Evolutionary conservation across 2,113 vertebrate genomes (phyloP), one percentile per base, ranked within the genome.

Genomic region (Lagopus leucura): DNA sequence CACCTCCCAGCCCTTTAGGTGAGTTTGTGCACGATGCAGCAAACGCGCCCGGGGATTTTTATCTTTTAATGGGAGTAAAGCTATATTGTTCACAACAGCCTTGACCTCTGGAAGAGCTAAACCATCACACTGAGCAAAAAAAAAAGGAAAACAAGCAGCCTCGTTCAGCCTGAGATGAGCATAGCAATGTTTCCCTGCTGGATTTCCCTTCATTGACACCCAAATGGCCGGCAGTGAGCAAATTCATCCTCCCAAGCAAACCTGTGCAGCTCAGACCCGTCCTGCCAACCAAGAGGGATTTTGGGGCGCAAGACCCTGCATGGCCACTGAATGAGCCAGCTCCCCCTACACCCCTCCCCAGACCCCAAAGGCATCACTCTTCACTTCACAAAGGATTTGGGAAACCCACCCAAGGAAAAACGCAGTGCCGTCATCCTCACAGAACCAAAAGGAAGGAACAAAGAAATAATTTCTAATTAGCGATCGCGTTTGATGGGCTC

Each of bases 401-500:
- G 70, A 61, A 81, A 86, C 40, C 32, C 0, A 0, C 75, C 64
- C 72, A 20, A 91, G 47, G 75, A 58, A 1, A 60, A 66, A 64
- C 63, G 34, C 90, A 80, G 50, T 55, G 69, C 45, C n/a, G 50
- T 94, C 90, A 77, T 83, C 88, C 48, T 80, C 8, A 0, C 92
- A 69, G 80, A 92, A 65, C 82, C 61, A 8, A 87, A 91, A 85
- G 78, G 65, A 90, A 78, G 1, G 50, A 86, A 93, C 89, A 92
- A 93, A 94, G 91, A 93, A 92, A 93, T 88, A 18, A 70, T 86
- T 95, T 90, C 92, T 88, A 88, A 93, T 95, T 90, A 96, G 86
- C 79, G 80, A 79, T 80, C 80, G 80, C 79, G 93, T 91, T 88
- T 92, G 80, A 96, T 88, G 92, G 90, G 57, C 94, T 86, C 93